Base-by-base conservation (phyloP, 2,113 vertebrate genomes). In the Chaetorhynchus papuensis region DNA sequence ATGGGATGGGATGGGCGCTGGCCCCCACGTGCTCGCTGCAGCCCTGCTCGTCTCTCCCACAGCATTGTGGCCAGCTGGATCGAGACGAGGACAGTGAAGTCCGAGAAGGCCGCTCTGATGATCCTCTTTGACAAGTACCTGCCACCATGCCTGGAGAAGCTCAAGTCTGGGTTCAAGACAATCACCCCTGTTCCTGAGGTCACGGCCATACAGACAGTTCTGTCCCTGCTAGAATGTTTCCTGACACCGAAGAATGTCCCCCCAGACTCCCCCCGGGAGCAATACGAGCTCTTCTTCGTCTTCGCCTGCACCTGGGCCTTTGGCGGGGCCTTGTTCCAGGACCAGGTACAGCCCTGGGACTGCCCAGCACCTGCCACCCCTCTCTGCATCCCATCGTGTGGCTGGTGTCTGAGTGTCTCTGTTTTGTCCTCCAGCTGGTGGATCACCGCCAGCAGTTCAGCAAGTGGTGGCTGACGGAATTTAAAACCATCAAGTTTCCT, bases 111-210 rank as follows among this genome's bases (percentile, higher is more conserved):
- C 9, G 96, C 97, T 89, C 60, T 98, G 72, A 97, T 54, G 65
- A 97, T 98, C 71, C 96, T 98, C 52, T 98, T 98, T 8, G 98
- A 98, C 81, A 98, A 98, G 94, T 98, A 98, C 94, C 83, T 98
- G 85, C 98, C 98, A 0, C 93, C 83, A 3, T 98, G 98, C 91
- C 92, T 98, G 39, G 98, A 98, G 69, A 98, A 98, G 92, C 63
- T 98, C 56, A 98, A 89, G 56, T 45, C 94, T 4, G 96, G 85
- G 5, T 98, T 98, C 53, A 98, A 98, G 95, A 97, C 60, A 63
- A 98, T 98, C 90, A 98, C 97, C 0, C 98, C 98, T 0, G 56
- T 98, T 35, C 97, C 98, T 0, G 98, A 98, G 70, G 80, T 98
- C 80, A 98, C 98, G 0, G 41, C 97, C 92, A 91, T 97, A 33